A percentile compares a stretch with the other conserved stretches of the same genome.
These are phyloP conservation scores for Bradypodion pumilum DNA, from an alignment of 2,797 vertebrate genomes.

Conservation along the genomic window DNA sequence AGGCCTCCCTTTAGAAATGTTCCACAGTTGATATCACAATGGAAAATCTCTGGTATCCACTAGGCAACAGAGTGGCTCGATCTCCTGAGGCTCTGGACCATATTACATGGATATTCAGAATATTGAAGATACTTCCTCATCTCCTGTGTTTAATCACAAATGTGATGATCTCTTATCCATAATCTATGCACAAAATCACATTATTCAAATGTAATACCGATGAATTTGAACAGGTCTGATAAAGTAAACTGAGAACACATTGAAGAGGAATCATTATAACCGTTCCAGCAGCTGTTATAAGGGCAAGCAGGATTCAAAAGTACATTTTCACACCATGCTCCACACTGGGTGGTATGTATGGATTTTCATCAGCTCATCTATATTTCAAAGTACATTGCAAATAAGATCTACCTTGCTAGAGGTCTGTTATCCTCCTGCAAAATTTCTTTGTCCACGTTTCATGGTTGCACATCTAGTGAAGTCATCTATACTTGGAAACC, in stretches of 20 bases:
- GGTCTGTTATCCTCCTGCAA: no score
- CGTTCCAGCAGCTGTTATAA: neutral
- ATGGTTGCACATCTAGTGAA: neutral
- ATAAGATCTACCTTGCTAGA: neutral
- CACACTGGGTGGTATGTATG: neutral
- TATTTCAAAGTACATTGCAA: neutral
- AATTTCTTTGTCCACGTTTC: neutral
- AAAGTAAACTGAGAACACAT: neutral
- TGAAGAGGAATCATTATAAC: neutral
- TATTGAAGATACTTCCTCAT: neutral
- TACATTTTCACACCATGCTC: neutral
- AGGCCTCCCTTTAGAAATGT: neutral
- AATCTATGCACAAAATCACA: neutral
- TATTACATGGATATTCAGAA: neutral
- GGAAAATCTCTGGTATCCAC: neutral
- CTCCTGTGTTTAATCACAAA: neutral
- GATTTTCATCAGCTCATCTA: neutral
- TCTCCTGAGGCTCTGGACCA: neutral
- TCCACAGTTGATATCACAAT: neutral
- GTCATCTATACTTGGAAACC: neutral
- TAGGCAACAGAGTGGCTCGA: neutral
- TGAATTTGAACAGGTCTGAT: neutral
- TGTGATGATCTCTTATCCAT: neutral
- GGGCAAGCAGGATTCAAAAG: neutral
- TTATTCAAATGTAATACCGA: no score